A percentile compares a stretch with the other conserved stretches of the same genome.
Evolutionary conservation across 1,140 invertebrate genomes (phyloP).

Genomic region (Hylaeus volcanicus): DNA sequence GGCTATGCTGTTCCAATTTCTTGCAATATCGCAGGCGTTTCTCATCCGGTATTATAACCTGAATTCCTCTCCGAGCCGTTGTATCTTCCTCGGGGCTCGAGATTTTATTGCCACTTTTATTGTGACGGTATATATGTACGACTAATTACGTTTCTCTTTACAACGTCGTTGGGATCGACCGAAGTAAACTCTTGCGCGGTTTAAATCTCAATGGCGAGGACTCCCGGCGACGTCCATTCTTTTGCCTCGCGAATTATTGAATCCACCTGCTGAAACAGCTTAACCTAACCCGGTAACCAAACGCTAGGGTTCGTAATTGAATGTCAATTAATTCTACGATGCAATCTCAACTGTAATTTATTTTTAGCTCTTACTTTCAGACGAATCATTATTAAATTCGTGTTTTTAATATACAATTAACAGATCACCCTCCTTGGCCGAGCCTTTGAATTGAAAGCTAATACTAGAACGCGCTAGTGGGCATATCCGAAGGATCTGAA

Average conservation of each 20-base stretch:
- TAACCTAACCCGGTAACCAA: too few species aligned
- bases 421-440: too few species aligned
- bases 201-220: slow-evolving; percentile 20
- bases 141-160: slow-evolving; percentile 44
- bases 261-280: slow-evolving; percentile 13
- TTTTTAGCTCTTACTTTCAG: too few species aligned
- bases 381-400: too few species aligned
- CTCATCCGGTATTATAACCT: slow-evolving; percentile 49
- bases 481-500: slow-evolving; percentile 52
- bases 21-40: slow-evolving; percentile 47
- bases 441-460: background rate
- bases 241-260: slow-evolving; percentile 20
- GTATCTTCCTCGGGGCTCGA: slow-evolving; percentile 13
- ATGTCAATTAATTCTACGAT: too few species aligned
- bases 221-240: slow-evolving; percentile 4
- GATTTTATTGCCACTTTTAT: slow-evolving; percentile 52
- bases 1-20: slow-evolving; percentile 50
- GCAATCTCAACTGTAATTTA: too few species aligned
- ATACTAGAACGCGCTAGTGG: slow-evolving; percentile 47
- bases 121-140: slow-evolving; percentile 21
- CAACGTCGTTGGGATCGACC: slow-evolving; percentile 18
- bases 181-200: background rate
- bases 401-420: too few species aligned
- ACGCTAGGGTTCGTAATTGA: too few species aligned
- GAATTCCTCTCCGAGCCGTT: slow-evolving; percentile 31